phyloP scores from a whole-genome alignment of 2,888 invertebrate genomes.

The Ectemnius continuus region DNA sequence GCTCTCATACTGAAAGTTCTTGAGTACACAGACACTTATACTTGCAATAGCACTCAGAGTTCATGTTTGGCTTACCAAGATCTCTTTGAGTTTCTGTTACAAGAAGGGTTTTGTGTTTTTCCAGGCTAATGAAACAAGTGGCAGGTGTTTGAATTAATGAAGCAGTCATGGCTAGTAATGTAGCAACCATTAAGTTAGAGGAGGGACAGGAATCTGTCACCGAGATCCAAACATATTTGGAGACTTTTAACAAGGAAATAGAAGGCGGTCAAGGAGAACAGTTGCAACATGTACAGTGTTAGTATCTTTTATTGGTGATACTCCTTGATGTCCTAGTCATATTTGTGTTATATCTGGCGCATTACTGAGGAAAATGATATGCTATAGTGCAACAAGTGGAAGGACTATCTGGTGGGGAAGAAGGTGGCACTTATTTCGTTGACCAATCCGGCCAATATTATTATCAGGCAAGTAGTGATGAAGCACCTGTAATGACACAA shows the following conservation, averaged over 20 bases:
- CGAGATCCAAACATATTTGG: constrained; percentile 89
- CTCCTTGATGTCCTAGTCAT: not conserved
- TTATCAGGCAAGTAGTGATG: constrained; percentile 85
- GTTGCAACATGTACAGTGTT: constrained; percentile 75
- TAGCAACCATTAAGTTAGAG: constrained; percentile 75
- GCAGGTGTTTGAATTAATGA: constrained; percentile 45
- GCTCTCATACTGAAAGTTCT: too few relatives aligned
- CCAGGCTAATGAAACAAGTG: constrained; percentile 46
- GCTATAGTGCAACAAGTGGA: constrained; percentile 75
- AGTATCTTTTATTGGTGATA: constrained; percentile 45
- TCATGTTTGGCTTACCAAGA: not conserved
- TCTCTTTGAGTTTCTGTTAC: not conserved
- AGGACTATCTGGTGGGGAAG: constrained; percentile 78
- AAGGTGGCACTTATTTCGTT: constrained; percentile 88
- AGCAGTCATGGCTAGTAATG: constrained; percentile 71
- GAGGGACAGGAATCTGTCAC: constrained; percentile 81
- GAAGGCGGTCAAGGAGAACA: constrained; percentile 80
- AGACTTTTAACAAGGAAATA: constrained; percentile 90
- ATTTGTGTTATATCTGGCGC: not conserved
- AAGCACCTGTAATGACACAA: constrained; percentile 83
- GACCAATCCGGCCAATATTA: constrained; percentile 91
- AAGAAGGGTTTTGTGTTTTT: constrained; percentile 22
- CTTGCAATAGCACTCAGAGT: too few relatives aligned
- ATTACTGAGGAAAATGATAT: constrained; percentile 11
- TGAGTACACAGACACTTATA: too few relatives aligned